Evolutionary conservation across 2,888 invertebrate species (phyloP).

Genomic region (Hirtodrosophila trivittata): DNA sequence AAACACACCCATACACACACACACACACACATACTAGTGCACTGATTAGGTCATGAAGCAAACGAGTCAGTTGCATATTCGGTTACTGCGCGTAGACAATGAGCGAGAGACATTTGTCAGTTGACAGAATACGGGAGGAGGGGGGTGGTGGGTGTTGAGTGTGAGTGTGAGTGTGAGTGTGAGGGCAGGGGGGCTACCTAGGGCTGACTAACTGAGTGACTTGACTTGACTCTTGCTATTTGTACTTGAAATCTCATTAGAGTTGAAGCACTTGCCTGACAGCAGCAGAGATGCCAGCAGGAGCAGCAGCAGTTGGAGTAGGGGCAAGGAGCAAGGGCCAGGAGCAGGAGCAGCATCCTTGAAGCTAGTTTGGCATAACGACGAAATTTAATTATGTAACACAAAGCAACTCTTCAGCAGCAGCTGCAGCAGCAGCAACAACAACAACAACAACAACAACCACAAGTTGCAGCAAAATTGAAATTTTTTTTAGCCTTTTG

Average conservation of each 20-base stretch:
- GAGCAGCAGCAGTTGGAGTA: slow-evolving; percentile 27
- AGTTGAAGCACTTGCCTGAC: slow-evolving; percentile 71
- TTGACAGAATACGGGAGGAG: background rate
- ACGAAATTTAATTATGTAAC: slow-evolving; percentile 76
- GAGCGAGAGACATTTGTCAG: slow-evolving; percentile 22
- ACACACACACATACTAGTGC: background rate
- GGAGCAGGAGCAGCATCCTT: slow-evolving; percentile 17
- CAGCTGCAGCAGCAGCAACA: slow-evolving; percentile 23
- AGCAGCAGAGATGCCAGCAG: slow-evolving; percentile 26
- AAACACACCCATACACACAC: slow-evolving; percentile 17
- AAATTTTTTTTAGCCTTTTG: slow-evolving; percentile 42
- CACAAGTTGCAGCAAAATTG: slow-evolving; percentile 43
- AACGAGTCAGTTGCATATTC: slow-evolving; percentile 61
- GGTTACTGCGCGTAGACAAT: slow-evolving; percentile 63
- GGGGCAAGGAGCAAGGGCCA: slow-evolving; percentile 8
- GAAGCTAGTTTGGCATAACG: slow-evolving; percentile 64
- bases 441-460: slow-evolving; percentile 53
- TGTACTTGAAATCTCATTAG: slow-evolving; percentile 78
- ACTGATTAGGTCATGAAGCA: slow-evolving; percentile 61
- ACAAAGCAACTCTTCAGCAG: slow-evolving; percentile 58
- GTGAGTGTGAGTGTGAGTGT: too few species aligned
- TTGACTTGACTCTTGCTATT: slow-evolving; percentile 56
- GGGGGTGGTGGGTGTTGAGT: background rate
- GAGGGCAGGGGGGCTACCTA: background rate
- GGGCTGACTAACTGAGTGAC: slow-evolving; percentile 36